These are phyloP conservation scores for Stichodactyla helianthus DNA, from an alignment of 64 coral and sea anemone genomes.

Conservation along the genomic window DNA sequence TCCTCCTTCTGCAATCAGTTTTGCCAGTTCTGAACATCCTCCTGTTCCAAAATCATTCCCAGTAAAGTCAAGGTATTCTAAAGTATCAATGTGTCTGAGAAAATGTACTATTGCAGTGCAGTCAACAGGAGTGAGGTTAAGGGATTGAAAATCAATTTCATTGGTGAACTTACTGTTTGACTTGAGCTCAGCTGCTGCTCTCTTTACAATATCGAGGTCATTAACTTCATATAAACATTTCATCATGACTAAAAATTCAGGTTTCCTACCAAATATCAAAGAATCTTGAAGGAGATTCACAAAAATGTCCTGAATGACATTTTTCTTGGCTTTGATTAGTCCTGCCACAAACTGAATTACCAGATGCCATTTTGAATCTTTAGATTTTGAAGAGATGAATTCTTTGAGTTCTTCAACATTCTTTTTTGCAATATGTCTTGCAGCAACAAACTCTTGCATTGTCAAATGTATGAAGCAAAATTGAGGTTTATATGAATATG, in stretches of 20 bases:
- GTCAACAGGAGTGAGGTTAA: slow-evolving; percentile 15
- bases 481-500: slow-evolving; percentile 10
- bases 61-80: neutral
- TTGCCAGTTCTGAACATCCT: neutral
- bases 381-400: neutral
- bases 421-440: slow-evolving; percentile 30
- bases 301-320: neutral
- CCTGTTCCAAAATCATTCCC: neutral
- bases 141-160: neutral
- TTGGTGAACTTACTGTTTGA: slow-evolving; percentile 5
- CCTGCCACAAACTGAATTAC: slow-evolving; percentile 33
- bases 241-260: neutral
- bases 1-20: neutral
- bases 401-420: neutral
- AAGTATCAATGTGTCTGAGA: neutral
- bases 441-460: slow-evolving; percentile 39
- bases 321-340: neutral
- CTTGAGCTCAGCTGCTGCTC: slow-evolving; percentile 17
- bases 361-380: slow-evolving; percentile 18
- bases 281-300: neutral
- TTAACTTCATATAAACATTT: slow-evolving; percentile 32
- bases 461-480: slow-evolving; percentile 45
- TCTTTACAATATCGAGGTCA: neutral
- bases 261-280: neutral
- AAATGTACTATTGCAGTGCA: slow-evolving; percentile 25